These are phyloP conservation scores for Tolypeutes matacus DNA, from an alignment of 2,797 vertebrate genomes.

Conservation along the genomic window DNA sequence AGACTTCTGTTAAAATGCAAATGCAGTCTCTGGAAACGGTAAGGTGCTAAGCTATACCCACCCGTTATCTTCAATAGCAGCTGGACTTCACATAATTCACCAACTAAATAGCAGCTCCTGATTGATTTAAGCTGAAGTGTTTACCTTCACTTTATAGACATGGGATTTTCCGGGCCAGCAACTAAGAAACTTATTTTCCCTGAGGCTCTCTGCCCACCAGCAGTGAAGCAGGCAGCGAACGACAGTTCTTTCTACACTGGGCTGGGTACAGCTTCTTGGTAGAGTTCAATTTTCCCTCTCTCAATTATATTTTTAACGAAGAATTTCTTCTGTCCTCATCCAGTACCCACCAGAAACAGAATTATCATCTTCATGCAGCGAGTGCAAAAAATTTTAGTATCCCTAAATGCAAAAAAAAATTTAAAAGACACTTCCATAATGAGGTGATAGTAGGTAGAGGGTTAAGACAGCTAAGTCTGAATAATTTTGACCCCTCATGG, in stretches of 20 bases:
- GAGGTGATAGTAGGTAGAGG: background rate
- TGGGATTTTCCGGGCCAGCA: background rate
- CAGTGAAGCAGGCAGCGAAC: background rate
- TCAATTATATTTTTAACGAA: background rate
- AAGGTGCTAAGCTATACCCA: background rate
- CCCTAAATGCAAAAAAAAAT: background rate
- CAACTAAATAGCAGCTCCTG: background rate
- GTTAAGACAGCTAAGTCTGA: background rate
- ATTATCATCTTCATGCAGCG: background rate
- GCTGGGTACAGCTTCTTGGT: background rate
- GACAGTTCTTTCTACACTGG: background rate
- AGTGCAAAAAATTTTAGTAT: constrained; percentile 4
- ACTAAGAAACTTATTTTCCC: background rate
- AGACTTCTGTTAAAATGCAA: constrained; percentile 42
- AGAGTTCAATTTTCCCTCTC: background rate
- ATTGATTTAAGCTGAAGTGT: background rate
- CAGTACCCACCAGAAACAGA: constrained; percentile 33
- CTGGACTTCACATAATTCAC: background rate
- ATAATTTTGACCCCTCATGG: background rate
- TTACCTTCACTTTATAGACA: background rate
- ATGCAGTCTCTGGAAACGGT: background rate
- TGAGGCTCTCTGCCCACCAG: background rate
- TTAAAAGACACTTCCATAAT: background rate
- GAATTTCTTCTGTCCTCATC: constrained; percentile 26
- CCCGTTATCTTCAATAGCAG: background rate